Evolutionary conservation across 2,888 invertebrate species (phyloP), one percentile per base, ranked within the genome.

Genomic region (Actias luna): DNA sequence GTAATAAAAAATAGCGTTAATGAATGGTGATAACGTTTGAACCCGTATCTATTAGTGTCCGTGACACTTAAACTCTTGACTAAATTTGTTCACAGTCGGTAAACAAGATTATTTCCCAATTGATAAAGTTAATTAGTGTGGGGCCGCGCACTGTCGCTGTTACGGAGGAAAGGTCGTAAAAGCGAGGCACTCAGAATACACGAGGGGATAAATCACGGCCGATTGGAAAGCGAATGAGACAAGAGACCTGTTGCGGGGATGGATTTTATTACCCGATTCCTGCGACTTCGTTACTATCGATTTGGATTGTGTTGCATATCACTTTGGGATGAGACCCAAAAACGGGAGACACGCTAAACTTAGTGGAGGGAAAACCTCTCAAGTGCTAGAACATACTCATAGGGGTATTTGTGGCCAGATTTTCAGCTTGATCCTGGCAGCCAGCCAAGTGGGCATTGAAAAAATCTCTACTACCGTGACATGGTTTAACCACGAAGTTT

Each of bases 41-140:
- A 1, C 8, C 22, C 10, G 3, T 46, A 22, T 42, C 18, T 42
- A 1, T 25, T 50, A 25, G 12, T 25, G 46, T 42, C 42, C 22
- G 25, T 50, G 22, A 50, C 46, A 50, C n/a, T n/a, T 50, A 50
- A 25, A 50, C 22, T 50, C 22, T 25, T 50, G 46, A 50, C 12
- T 12, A 25, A 50, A 29, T 29, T 3, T 1, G 55, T 55, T 55
- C 16, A 29, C 16, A 29, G 55, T 55, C 16, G 3, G 29, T 29
- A 55, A 29, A 55, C 55, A 55, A 16, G 5, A n/a, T n/a, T 0
- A 29, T 29, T 50, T 50, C n/a, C 29, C 3, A n/a, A 55, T 55
- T 55, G 55, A 55, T 22, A 10, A 7, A n/a, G n/a, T n/a, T 55
- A 55, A 55, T 55, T 55, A 55, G 55, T 7, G 27, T 29, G 55